phyloP scores from a whole-genome alignment of 2,113 vertebrate species.

The Zosterops lateralis region DNA sequence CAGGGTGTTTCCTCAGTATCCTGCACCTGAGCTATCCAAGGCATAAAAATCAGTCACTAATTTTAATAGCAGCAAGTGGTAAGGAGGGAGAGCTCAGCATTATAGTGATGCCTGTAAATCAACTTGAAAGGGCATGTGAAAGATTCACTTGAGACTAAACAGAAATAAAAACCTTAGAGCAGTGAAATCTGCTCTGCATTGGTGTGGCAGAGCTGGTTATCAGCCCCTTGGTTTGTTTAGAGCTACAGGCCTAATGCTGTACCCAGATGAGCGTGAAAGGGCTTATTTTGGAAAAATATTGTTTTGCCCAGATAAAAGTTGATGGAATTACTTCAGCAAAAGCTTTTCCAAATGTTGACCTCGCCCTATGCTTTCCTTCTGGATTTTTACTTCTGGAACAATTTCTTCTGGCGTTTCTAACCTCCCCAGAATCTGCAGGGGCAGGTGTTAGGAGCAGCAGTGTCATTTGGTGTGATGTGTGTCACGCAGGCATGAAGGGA shows the following conservation, averaged over 20 bases:
- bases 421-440: neutral
- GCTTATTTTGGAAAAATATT: neutral
- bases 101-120: slow-evolving; percentile 28
- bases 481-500: neutral
- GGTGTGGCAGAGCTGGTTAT: neutral
- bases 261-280: neutral
- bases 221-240: neutral
- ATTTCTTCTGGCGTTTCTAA: neutral
- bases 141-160: slow-evolving; percentile 42
- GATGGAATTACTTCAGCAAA: neutral
- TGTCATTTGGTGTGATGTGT: neutral
- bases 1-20: neutral
- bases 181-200: neutral
- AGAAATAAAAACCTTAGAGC: slow-evolving; percentile 45
- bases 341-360: neutral
- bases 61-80: neutral
- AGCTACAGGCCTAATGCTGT: neutral
- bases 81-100: neutral
- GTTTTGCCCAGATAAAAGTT: neutral
- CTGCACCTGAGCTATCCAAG: neutral
- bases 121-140: slow-evolving; percentile 17
- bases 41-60: neutral
- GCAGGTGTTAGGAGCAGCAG: neutral
- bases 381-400: neutral
- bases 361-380: neutral